These are phyloP conservation scores for Rhizoglyphus robini DNA, from an alignment of 1,140 invertebrate species.

Conservation along the genomic window DNA sequence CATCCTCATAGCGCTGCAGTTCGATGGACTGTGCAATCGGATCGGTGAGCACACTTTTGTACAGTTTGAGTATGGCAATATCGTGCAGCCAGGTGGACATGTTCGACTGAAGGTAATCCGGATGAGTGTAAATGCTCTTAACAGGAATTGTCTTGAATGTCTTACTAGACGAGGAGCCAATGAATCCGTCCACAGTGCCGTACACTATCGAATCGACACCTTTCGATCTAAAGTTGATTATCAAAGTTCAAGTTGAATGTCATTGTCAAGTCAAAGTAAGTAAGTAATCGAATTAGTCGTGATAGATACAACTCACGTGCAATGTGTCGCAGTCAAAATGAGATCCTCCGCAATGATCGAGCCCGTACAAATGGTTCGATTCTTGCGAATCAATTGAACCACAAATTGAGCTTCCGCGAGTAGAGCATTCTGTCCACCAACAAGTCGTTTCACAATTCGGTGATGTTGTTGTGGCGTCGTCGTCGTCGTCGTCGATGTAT, in stretches of 20 bases:
- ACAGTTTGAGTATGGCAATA: neutral
- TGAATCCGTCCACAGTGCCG: neutral
- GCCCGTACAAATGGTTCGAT: conserved; percentile 62
- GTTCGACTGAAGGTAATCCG: neutral
- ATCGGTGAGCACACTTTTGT: too few species aligned
- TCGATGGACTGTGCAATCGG: too few species aligned
- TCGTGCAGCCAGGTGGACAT: neutral
- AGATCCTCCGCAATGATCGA: conserved; percentile 69
- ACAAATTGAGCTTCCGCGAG: neutral
- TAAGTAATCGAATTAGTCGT: neutral
- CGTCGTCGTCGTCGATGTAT: too few species aligned
- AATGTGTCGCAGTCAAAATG: conserved; percentile 51
- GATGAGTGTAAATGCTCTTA: neutral
- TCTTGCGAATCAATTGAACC: neutral
- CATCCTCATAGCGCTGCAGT: neutral
- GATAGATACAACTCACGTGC: neutral
- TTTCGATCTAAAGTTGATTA: neutral
- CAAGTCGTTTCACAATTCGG: neutral
- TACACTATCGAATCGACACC: neutral
- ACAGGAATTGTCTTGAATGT: neutral
- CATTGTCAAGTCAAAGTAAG: neutral
- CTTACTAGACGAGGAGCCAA: neutral
- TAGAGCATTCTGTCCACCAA: neutral
- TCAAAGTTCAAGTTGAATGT: neutral
- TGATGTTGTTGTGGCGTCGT: too few species aligned